Percentiles rank a stretch among this genome's conserved stretches.
Conservation (phyloP, 2,888 invertebrate species). For the Lycia hirtaria region DNA sequence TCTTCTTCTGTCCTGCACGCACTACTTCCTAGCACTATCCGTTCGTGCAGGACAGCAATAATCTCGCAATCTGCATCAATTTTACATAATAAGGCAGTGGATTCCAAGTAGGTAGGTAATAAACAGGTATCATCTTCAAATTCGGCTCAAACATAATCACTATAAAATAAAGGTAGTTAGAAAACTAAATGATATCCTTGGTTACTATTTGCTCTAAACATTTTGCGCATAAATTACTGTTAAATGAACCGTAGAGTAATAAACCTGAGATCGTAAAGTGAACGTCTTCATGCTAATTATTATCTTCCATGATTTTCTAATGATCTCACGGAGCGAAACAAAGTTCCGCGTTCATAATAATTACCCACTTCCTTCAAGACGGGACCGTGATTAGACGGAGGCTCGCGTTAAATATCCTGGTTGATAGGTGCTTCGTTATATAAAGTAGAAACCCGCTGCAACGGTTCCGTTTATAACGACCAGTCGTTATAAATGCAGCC, state of each 20-base stretch:
- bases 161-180: not conserved
- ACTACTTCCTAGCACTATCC: no score
- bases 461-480: not conserved
- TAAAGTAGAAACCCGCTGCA: not conserved
- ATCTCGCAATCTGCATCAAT: no score
- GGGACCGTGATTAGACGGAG: slow-evolving; percentile 16
- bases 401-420: slow-evolving; percentile 18
- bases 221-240: slow-evolving; percentile 23
- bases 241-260: slow-evolving; percentile 27
- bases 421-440: not conserved
- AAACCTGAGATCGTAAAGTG: slow-evolving; percentile 27
- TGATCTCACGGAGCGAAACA: slow-evolving; percentile 35
- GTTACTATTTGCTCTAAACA: slow-evolving; percentile 5
- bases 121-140: not conserved
- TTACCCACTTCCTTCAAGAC: slow-evolving; percentile 35
- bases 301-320: slow-evolving; percentile 32
- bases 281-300: slow-evolving; percentile 38
- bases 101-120: not conserved
- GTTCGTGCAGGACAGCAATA: no score
- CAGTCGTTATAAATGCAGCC: not conserved
- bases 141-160: not conserved
- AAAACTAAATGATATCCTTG: slow-evolving; percentile 1
- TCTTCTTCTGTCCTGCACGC: no score
- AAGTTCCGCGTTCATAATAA: slow-evolving; percentile 39
- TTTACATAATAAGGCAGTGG: no score